A percentile compares a stretch with the other conserved stretches of the same genome.
Evolutionary conservation across 2,888 invertebrate genomes (phyloP).

Genomic region (Norana najaformis): DNA sequence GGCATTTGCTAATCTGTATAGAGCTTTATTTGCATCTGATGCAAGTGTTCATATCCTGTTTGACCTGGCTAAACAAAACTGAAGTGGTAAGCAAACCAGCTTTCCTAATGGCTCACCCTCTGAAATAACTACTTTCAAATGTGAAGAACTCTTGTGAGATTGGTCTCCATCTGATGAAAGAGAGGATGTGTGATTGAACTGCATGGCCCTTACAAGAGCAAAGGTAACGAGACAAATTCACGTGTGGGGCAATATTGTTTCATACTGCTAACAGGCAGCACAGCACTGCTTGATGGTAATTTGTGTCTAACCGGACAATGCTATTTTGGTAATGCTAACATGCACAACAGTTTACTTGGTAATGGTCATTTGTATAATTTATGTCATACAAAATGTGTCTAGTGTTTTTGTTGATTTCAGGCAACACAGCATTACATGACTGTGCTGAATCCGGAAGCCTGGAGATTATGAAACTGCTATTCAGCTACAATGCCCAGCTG

Average conservation of each 20-base stretch:
- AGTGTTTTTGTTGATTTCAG: slow-evolving; percentile 49
- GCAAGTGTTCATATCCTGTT: not conserved
- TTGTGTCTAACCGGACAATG: not conserved
- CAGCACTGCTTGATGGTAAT: not conserved
- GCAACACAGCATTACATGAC: slow-evolving; percentile 94
- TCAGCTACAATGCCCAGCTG: slow-evolving; percentile 86
- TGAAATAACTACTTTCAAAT: not conserved
- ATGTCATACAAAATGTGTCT: not conserved
- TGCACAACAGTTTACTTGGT: too few species aligned
- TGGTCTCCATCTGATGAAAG: not conserved
- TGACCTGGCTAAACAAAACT: not conserved
- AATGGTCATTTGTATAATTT: not conserved
- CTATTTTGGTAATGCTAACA: not conserved
- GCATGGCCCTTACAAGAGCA: not conserved
- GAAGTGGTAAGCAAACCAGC: not conserved
- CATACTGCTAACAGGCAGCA: not conserved
- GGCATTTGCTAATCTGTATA: too few species aligned
- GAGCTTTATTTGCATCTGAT: not conserved
- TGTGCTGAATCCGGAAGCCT: slow-evolving; percentile 94
- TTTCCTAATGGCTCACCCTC: not conserved
- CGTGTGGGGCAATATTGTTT: not conserved
- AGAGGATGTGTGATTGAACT: not conserved
- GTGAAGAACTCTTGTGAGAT: not conserved
- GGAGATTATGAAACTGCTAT: slow-evolving; percentile 84
- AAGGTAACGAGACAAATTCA: not conserved